These are phyloP conservation scores for Misgurnus mizolepis DNA, from an alignment of 2,113 vertebrate genomes.

Conservation along the genomic window DNA sequence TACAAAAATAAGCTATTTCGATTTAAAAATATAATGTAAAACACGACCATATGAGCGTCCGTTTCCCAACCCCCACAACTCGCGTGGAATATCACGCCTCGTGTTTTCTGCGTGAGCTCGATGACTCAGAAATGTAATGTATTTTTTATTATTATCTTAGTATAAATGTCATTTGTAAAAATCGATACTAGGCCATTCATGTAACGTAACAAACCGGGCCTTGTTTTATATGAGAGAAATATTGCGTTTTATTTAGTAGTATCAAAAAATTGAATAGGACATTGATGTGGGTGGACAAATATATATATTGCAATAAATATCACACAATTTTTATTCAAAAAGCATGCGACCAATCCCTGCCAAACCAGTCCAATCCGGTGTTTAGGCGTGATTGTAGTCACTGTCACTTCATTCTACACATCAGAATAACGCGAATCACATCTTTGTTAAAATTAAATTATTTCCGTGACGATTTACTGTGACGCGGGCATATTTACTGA, in stretches of 20 bases:
- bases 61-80: constrained; percentile 52
- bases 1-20: background rate
- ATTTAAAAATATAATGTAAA: background rate
- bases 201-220: background rate
- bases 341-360: constrained; percentile 14
- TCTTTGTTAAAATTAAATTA: background rate
- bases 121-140: background rate
- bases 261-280: background rate
- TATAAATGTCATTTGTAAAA: background rate
- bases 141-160: background rate
- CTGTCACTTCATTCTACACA: background rate
- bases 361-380: constrained; percentile 56
- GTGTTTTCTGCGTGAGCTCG: background rate
- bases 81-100: constrained; percentile 43
- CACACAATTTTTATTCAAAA: background rate
- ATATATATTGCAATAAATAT: background rate
- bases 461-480: background rate
- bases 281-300: background rate
- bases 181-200: background rate
- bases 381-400: constrained; percentile 43
- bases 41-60: constrained; percentile 35
- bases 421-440: background rate
- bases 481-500: background rate
- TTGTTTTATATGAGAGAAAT: background rate
- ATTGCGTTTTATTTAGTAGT: background rate